Evolutionary conservation across 2,888 invertebrate genomes (phyloP), one percentile per base, ranked within the genome.

Genomic region (Phyllotreta striolata): DNA sequence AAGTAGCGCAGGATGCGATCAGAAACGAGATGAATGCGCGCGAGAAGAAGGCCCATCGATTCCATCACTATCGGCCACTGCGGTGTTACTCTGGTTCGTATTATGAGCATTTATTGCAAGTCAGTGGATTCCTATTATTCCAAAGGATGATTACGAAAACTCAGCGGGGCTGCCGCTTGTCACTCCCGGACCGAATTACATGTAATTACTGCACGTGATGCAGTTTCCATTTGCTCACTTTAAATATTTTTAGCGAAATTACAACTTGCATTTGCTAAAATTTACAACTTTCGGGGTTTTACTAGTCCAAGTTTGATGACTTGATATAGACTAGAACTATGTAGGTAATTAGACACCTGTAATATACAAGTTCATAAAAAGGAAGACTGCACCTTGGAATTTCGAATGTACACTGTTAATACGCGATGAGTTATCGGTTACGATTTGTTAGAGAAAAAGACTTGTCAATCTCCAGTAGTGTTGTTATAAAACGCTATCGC

Each of bases 121-220:
- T 81, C 81, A 81, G 81, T 76, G 74, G 72, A 74, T 76, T 75
- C 76, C 80, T 78, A 81, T 81, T 81, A 81, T 81, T 78, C 77
- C 77, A 74, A 73, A 76, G 77, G 79, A 79, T 79, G 80, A 81
- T 81, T 81, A 81, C 79, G 76, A 77, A 79, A 24, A 24, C 77
- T 63, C 81, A 78, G 79, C 80, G 73, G 81, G 75, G 79, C 74
- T 72, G 73, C 76, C 70, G 76, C 76, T 76, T 78, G 78, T 79
- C 79, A 78, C 79, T 79, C 76, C 73, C 71, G 75, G 75, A 76
- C 78, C 76, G 78, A 79, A 79, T 80, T 80, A 79, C 76, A 79
- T 77, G 77, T 78, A 80, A 80, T 80, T 79, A 80, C 76, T 76
- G 73, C 75, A 24, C 72, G 76, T 78, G 78, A 80, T 78, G 77